Conservation (phyloP, 2,888 invertebrate genomes). For the Creontiades dilutus region DNA sequence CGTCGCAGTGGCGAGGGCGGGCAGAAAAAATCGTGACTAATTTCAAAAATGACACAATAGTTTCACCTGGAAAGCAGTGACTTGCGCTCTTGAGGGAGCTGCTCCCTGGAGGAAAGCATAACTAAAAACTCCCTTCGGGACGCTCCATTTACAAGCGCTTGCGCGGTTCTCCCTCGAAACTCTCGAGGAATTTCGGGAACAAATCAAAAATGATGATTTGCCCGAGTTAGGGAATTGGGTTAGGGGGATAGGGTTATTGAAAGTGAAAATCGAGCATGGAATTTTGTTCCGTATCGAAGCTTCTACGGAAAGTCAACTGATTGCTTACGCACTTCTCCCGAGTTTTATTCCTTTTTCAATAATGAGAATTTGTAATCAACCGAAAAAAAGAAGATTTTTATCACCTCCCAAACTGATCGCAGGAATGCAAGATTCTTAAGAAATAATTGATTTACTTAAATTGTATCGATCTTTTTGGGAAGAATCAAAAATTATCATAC, state of each 20-base stretch:
- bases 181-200: slow-evolving; percentile 20
- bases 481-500: too few species aligned
- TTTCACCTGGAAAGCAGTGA: slow-evolving; percentile 42
- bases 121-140: slow-evolving; percentile 19
- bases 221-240: background rate
- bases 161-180: background rate
- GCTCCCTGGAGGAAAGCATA: slow-evolving; percentile 2
- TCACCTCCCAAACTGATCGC: too few species aligned
- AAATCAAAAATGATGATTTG: slow-evolving; percentile 31
- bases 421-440: too few species aligned
- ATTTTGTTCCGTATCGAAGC: background rate
- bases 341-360: too few species aligned
- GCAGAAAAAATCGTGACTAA: slow-evolving; percentile 40
- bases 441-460: too few species aligned
- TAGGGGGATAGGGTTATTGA: background rate
- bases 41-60: slow-evolving; percentile 33
- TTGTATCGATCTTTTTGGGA: too few species aligned
- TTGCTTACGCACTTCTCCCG: too few species aligned
- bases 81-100: background rate
- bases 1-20: background rate
- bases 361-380: too few species aligned
- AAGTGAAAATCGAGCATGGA: background rate
- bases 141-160: slow-evolving; percentile 15
- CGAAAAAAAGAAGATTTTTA: too few species aligned
- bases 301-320: too few species aligned